Base-by-base conservation (phyloP, 2,797 vertebrate genomes). In the Sebastiscus albofasciatus region DNA sequence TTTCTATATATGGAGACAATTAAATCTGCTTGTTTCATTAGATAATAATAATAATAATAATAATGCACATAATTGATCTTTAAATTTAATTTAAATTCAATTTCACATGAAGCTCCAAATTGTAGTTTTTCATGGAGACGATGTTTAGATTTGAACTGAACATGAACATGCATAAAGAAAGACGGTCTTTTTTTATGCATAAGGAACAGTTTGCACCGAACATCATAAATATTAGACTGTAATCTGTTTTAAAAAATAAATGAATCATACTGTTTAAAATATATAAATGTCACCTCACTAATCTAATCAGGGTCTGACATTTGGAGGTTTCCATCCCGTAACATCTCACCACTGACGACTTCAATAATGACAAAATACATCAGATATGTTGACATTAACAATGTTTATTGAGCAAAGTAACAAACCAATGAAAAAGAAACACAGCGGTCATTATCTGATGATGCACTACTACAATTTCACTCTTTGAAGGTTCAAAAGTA, bases 321-420 rank as follows among this genome's bases (percentile, higher is more conserved):
- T 6, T 58, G 26, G 9, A 33, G 6, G 27, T 54, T 55, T 11
- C 22, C 33, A 14, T n/a, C 8, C 10, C 2, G 3, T 8, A 12
- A 52, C 20, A 12, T 2, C 6, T 20, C 75, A 16, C 9, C 18
- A 39, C 20, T 11, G 12, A 49, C 0, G 6, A 60, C 11, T 36
- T 4, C 1, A 67, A 76, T 24, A 59, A 67, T 13, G 29, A 79
- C 42, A 66, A 10, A 77, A 72, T 1, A 68, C 71, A 26, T 24
- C 18, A 46, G 26, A 72, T 13, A 24, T 2, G 8, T 71, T 46
- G 9, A 73, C 72, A 29, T 85, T 81, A 22, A 83, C 75, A 91
- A 56, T 72, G 4, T 95, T 95, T 95, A 94, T 93, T 95, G 75
- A 92, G 72, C 82, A 79, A 90, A 73, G 83, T 69, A 72, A 90